Evolutionary conservation across 2,113 vertebrate genomes (phyloP).

Genomic region (Maccullochella peelii): DNA sequence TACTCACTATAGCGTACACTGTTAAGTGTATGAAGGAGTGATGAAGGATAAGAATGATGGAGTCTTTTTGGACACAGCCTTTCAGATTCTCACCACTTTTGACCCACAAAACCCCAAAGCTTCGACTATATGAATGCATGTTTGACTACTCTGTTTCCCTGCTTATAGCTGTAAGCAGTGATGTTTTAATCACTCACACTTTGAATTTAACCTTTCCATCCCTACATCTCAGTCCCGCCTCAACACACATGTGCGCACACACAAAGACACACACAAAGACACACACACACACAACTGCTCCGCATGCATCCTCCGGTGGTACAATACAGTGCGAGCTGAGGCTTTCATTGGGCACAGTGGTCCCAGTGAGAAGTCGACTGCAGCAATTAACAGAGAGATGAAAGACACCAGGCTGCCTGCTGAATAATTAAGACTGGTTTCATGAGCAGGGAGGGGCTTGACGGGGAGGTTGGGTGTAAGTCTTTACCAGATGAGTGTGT

Average conservation of each 20-base stretch:
- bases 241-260: background rate
- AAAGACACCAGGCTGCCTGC: slow-evolving; percentile 81
- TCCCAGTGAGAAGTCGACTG: slow-evolving; percentile 79
- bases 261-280: background rate
- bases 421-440: slow-evolving; percentile 84
- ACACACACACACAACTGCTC: slow-evolving; percentile 16
- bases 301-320: slow-evolving; percentile 57
- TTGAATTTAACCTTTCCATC: slow-evolving; percentile 17
- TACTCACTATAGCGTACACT: background rate
- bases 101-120: background rate
- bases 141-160: background rate
- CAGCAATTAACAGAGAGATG: slow-evolving; percentile 84
- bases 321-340: slow-evolving; percentile 56
- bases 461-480: slow-evolving; percentile 45
- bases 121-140: background rate
- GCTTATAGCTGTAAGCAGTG: slow-evolving; percentile 10
- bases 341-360: slow-evolving; percentile 70
- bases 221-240: background rate
- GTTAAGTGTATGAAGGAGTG: too few relatives aligned
- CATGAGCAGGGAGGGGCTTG: slow-evolving; percentile 73
- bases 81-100: background rate
- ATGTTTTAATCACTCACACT: slow-evolving; percentile 27
- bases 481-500: slow-evolving; percentile 51
- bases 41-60: background rate
- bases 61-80: background rate